Conservation (phyloP, 1,140 invertebrate genomes). For the Apis laboriosa region DNA sequence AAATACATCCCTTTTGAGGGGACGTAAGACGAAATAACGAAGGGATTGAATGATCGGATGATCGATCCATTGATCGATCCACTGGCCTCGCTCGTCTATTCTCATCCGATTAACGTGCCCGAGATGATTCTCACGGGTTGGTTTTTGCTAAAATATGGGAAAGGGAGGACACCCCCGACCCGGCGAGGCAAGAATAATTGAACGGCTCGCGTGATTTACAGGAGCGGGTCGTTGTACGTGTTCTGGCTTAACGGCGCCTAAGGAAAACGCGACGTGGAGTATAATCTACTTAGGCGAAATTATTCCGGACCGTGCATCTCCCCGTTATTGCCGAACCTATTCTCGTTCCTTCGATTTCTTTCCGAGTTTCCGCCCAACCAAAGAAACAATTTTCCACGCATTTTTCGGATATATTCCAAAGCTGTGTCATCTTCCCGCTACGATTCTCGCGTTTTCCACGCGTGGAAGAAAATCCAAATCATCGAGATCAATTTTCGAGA, state of each 20-base stretch:
- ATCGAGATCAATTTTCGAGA: neutral
- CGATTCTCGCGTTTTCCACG: too few species aligned
- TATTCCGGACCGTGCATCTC: constrained; percentile 35
- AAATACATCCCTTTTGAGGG: too few species aligned
- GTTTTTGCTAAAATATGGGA: neutral
- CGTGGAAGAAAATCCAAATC: too few species aligned
- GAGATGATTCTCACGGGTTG: neutral
- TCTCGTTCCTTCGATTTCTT: too few species aligned
- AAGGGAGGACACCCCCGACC: too few species aligned
- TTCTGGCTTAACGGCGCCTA: neutral
- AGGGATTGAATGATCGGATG: too few species aligned
- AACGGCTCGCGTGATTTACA: constrained; percentile 28
- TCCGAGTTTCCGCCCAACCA: too few species aligned
- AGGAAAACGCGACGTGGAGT: constrained; percentile 3
- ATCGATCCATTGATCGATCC: too few species aligned
- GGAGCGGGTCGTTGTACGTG: neutral
- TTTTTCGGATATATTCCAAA: too few species aligned
- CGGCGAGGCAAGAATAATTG: neutral
- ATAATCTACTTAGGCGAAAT: constrained; percentile 42
- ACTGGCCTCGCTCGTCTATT: too few species aligned
- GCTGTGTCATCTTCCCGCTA: too few species aligned
- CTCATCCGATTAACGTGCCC: neutral
- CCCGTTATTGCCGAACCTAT: neutral
- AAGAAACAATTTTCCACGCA: too few species aligned
- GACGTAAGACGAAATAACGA: neutral